Conservation (phyloP, 2,113 vertebrate species). For the Origma solitaria region DNA sequence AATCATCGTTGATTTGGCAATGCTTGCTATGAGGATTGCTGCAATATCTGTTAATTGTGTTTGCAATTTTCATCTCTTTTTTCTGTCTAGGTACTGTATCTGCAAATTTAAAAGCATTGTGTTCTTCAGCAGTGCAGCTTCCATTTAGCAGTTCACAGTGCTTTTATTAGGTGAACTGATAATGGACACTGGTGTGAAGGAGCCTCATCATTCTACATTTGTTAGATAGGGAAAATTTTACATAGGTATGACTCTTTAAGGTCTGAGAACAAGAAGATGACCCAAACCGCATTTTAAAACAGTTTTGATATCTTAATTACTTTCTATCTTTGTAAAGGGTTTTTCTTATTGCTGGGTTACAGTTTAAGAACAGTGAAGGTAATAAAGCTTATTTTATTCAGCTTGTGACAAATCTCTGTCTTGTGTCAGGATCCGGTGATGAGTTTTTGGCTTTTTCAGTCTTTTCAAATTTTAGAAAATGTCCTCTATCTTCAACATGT, state of each 20-base stretch:
- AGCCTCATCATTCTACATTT: neutral
- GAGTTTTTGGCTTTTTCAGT: neutral
- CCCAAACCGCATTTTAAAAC: neutral
- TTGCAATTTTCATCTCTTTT: neutral
- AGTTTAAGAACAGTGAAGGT: neutral
- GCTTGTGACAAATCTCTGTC: neutral
- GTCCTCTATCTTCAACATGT: neutral
- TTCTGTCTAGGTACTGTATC: neutral
- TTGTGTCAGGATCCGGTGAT: neutral
- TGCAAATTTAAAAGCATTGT: neutral
- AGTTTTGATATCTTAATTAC: neutral
- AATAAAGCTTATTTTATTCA: neutral
- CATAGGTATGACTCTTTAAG: neutral
- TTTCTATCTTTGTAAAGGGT: neutral
- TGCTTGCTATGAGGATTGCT: neutral
- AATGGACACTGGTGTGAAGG: neutral
- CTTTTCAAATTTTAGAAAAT: neutral
- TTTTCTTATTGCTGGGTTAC: neutral
- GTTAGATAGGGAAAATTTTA: neutral
- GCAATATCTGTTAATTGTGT: neutral
- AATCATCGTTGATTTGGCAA: neutral
- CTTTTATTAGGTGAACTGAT: neutral
- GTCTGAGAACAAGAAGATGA: neutral
- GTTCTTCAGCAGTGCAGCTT: neutral
- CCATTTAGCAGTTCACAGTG: neutral